Evolutionary conservation across 1,140 invertebrate genomes (phyloP), one percentile per base, ranked within the genome.

Genomic region (Rhyzopertha dominica): DNA sequence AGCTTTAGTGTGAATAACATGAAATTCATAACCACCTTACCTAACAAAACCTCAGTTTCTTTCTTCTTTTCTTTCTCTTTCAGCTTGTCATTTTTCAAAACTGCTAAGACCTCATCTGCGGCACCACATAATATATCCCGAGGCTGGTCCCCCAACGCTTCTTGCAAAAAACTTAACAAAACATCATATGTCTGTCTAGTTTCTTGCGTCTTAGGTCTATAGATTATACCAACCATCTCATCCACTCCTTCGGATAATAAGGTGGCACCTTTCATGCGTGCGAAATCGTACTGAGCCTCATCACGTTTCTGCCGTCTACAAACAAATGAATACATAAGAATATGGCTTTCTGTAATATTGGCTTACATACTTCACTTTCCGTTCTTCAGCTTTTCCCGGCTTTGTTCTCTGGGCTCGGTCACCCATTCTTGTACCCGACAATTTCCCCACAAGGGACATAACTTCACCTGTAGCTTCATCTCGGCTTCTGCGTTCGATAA

Each of bases 401-500:
- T 85, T 91, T 12, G 86, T 90, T 47, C 91, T 73, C 62, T 92
- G 84, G 49, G 87, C 89, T 25, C 88, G 74, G 69, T 99, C 95
- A 1, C 97, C 97, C 97, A 99, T 99, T 49, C 82, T 76, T 0
- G 89, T 93, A 2, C 90, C 91, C n/a, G 80, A 77, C 9, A 98
- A 70, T 66, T 96, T 95, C 1, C 94, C 93, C 16, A 87, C 84
- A 52, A 99, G 77, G 32, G 95, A 92, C 68, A 96, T 81, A 57
- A 99, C 96, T 73, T 99, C 96, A 28, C 97, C 96, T 0, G 96
- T 99, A 2, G 97, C 92, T 74, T 99, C 97, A 95, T 99, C 96
- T 66, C 95, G 76, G 32, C 91, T 90, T 51, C 95, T 79, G 56
- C 93, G 74, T 73, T 99, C 96, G 57, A 99, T 99, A 5, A 98